phyloP scores from a whole-genome alignment of 2,113 vertebrate species.

The Tringa solitaria region DNA sequence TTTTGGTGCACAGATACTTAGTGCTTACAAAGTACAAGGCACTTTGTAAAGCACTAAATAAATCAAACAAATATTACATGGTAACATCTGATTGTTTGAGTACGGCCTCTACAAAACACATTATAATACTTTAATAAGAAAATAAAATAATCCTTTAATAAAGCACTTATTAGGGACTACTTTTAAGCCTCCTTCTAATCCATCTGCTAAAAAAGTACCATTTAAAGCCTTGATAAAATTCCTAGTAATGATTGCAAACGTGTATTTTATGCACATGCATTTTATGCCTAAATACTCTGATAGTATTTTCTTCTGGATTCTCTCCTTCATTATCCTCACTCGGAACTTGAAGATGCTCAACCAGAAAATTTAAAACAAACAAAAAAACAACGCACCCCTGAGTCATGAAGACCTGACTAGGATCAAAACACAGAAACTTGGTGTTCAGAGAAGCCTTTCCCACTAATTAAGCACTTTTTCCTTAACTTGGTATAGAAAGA shows the following conservation, averaged over 20 bases:
- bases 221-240: background rate
- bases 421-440: background rate
- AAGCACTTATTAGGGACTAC: background rate
- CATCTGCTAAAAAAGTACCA: background rate
- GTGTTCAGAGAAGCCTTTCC: background rate
- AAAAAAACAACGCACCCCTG: background rate
- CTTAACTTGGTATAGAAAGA: background rate
- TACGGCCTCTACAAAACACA: background rate
- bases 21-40: background rate
- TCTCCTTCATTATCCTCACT: background rate
- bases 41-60: background rate
- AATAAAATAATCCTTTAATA: background rate
- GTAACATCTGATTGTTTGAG: background rate
- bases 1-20: too few species aligned
- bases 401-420: background rate
- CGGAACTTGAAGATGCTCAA: background rate
- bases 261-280: background rate
- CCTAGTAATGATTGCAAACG: background rate
- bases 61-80: background rate
- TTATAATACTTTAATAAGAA: background rate
- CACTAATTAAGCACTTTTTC: background rate
- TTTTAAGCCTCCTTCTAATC: background rate
- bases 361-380: background rate
- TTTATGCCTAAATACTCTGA: background rate
- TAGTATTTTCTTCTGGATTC: background rate